A percentile compares a stretch with the other conserved stretches of the same genome.
Evolutionary conservation across 2,888 invertebrate genomes (phyloP).

Genomic region (Drosophila greeni): DNA sequence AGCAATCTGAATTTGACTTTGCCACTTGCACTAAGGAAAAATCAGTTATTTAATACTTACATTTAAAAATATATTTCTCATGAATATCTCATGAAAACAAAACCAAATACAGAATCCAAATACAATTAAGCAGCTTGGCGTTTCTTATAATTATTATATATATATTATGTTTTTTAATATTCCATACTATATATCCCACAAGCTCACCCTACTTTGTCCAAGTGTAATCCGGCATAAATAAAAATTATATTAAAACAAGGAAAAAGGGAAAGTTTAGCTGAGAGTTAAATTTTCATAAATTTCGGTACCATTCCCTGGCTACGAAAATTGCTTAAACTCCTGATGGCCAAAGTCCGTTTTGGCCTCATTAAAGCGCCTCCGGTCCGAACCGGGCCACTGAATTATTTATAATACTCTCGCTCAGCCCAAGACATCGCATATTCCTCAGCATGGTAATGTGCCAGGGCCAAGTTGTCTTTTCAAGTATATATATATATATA

Average conservation of each 20-base stretch:
- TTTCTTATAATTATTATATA: neutral
- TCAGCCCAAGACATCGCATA: slow-evolving; percentile 22
- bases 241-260: slow-evolving; percentile 25
- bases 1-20: slow-evolving; percentile 21
- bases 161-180: neutral
- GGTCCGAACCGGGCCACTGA: slow-evolving; percentile 62
- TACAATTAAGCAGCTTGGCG: neutral
- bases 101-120: too few relatives aligned
- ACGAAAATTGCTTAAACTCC: slow-evolving; percentile 67
- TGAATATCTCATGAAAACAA: neutral
- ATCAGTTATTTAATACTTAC: neutral
- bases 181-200: neutral
- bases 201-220: neutral
- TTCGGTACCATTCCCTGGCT: slow-evolving; percentile 47
- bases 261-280: slow-evolving; percentile 42
- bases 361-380: slow-evolving; percentile 70
- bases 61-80: too few relatives aligned
- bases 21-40: slow-evolving; percentile 21
- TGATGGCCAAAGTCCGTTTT: slow-evolving; percentile 61
- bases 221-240: slow-evolving; percentile 3
- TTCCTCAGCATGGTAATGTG: slow-evolving; percentile 30
- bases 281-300: slow-evolving; percentile 66
- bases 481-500: slow-evolving; percentile 13
- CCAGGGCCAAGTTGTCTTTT: slow-evolving; percentile 43
- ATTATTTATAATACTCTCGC: slow-evolving; percentile 64